A percentile compares a stretch with the other conserved stretches of the same genome.
These are phyloP conservation scores for Carlito syrichta DNA, from an alignment of 2,113 vertebrate genomes.

Conservation along the genomic window DNA sequence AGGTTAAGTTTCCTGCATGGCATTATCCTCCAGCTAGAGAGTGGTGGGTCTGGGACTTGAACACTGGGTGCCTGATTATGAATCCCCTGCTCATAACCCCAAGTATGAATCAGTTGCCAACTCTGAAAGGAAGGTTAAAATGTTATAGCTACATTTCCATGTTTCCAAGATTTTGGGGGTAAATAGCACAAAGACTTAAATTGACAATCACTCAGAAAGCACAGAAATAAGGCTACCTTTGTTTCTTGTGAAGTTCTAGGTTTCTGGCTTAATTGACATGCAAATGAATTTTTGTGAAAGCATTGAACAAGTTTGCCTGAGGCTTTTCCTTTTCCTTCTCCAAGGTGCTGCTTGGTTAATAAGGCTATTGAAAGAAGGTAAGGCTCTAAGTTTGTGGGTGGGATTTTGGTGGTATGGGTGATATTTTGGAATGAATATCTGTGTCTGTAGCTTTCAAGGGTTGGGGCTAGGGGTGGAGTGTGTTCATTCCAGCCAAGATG, in stretches of 20 bases:
- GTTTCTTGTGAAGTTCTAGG: constrained; percentile 46
- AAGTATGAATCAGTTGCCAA: background rate
- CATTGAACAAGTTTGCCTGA: background rate
- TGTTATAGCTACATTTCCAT: background rate
- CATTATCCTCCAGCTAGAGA: background rate
- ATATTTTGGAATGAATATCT: constrained; percentile 36
- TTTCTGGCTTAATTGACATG: constrained; percentile 45
- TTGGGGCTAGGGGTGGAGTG: background rate
- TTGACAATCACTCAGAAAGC: background rate
- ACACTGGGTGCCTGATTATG: background rate
- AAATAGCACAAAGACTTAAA: constrained; percentile 29
- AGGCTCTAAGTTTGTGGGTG: constrained; percentile 43
- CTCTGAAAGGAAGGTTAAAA: background rate
- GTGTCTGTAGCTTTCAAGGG: constrained; percentile 8
- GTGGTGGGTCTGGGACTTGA: background rate
- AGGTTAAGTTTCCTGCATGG: background rate
- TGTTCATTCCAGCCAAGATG: background rate
- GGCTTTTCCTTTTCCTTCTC: constrained; percentile 51
- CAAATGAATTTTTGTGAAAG: constrained; percentile 52
- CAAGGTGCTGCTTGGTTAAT: constrained; percentile 53
- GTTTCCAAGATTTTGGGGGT: background rate
- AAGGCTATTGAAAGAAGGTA: constrained; percentile 18
- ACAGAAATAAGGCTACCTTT: constrained; percentile 34
- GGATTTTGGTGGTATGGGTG: background rate
- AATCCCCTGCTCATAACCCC: background rate